Evolutionary conservation across 2,797 vertebrate genomes (phyloP).

Genomic region (Clarias laeviceps): DNA sequence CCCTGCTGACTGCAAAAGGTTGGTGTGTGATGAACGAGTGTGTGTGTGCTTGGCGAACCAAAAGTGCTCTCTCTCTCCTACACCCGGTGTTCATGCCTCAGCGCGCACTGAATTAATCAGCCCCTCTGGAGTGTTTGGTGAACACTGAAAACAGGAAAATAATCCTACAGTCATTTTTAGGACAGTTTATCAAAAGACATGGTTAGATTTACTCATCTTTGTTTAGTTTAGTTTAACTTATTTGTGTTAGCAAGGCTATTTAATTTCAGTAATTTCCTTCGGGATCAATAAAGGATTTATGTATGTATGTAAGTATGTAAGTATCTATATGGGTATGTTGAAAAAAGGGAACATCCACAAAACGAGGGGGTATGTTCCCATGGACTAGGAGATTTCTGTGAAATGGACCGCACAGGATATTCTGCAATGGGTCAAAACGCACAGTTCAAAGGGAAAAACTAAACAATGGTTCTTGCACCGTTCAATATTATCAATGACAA

Average conservation of each 20-base stretch:
- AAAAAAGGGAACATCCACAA: neutral
- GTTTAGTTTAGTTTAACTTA: too few species aligned
- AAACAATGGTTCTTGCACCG: too few species aligned
- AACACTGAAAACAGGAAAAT: neutral
- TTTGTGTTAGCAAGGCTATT: too few species aligned
- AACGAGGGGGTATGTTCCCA: neutral
- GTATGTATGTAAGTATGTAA: too few species aligned
- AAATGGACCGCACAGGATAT: too few species aligned
- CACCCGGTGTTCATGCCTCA: constrained; percentile 9
- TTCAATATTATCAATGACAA: too few species aligned
- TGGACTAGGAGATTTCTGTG: too few species aligned
- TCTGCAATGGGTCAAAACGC: too few species aligned
- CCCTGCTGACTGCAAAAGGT: constrained; percentile 24
- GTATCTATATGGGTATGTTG: neutral
- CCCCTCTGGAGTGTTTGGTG: neutral
- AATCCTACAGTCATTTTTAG: neutral
- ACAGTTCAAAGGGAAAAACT: too few species aligned
- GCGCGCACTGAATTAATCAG: constrained; percentile 21
- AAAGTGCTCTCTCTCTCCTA: constrained; percentile 14
- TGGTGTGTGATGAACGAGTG: constrained; percentile 19
- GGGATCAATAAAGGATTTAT: too few species aligned
- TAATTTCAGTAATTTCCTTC: too few species aligned
- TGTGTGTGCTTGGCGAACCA: constrained; percentile 23
- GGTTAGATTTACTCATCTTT: neutral
- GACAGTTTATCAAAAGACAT: neutral